Conservation (phyloP, 2,113 vertebrate species). For the Dunckerocampus dactyliophorus region DNA sequence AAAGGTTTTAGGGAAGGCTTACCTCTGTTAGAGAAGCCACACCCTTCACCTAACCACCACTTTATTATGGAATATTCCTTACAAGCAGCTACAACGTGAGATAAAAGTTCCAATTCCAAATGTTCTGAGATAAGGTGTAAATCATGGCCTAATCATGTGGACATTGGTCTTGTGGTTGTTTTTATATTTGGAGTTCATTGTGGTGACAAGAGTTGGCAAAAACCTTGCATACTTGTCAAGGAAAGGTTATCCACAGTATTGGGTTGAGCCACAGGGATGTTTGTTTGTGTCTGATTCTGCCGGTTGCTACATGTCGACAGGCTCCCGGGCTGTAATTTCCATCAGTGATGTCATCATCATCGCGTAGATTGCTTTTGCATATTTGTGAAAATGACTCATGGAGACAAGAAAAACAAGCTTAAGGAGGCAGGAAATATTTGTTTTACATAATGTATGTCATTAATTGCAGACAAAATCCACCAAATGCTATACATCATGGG, state of each 20-base stretch:
- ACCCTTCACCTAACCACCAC: constrained; percentile 45
- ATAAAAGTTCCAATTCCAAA: constrained; percentile 26
- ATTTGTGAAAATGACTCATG: not conserved
- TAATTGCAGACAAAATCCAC: no score
- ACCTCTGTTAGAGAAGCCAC: constrained; percentile 29
- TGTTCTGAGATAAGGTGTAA: constrained; percentile 25
- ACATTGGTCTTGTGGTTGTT: constrained; percentile 52
- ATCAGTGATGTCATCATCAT: constrained; percentile 23
- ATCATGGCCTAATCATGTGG: constrained; percentile 30
- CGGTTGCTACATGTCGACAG: constrained; percentile 40
- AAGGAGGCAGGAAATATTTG: not conserved
- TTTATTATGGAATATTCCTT: constrained; percentile 47
- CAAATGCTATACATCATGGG: no score
- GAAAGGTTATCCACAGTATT: constrained; percentile 25
- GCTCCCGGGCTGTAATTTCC: constrained; percentile 28
- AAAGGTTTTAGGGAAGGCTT: constrained; percentile 12
- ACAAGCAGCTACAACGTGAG: constrained; percentile 27
- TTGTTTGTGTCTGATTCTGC: constrained; percentile 40
- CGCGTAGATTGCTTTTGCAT: constrained; percentile 19
- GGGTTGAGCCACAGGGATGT: constrained; percentile 2
- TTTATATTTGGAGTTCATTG: constrained; percentile 37
- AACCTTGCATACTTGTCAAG: constrained; percentile 30
- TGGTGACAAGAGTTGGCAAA: constrained; percentile 46
- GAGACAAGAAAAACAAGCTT: not conserved
- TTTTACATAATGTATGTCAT: not conserved